phyloP scores from a whole-genome alignment of 2,113 vertebrate species.

The Dasypus novemcinctus region DNA sequence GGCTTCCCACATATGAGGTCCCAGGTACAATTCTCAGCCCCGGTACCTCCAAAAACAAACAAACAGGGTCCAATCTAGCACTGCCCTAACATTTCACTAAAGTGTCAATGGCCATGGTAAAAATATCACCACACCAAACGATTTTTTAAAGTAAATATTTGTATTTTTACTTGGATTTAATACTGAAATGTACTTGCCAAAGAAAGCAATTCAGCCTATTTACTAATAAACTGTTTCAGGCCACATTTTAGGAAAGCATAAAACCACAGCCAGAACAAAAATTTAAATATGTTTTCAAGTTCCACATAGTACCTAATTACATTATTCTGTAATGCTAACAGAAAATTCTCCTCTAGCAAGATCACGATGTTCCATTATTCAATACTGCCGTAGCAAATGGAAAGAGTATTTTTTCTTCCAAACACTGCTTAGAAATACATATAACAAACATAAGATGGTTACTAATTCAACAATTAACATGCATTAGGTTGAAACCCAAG shows the following conservation, averaged over 20 bases:
- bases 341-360: constrained; percentile 50
- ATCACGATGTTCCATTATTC: constrained; percentile 53
- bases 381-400: not conserved
- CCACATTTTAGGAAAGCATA: constrained; percentile 70
- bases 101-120: constrained; percentile 65
- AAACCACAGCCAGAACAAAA: constrained; percentile 67
- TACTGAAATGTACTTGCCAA: constrained; percentile 76
- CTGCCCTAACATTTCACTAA: constrained; percentile 58
- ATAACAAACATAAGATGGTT: not conserved
- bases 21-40: too few species aligned
- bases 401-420: constrained; percentile 59
- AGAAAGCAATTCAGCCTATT: constrained; percentile 74
- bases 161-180: constrained; percentile 76
- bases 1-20: too few species aligned
- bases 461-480: constrained; percentile 61
- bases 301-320: constrained; percentile 45
- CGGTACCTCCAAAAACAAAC: too few species aligned
- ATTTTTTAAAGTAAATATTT: constrained; percentile 76
- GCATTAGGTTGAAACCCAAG: constrained; percentile 60
- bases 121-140: constrained; percentile 73
- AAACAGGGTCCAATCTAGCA: constrained; percentile 50
- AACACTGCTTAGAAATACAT: constrained; percentile 13
- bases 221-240: constrained; percentile 68
- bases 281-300: constrained; percentile 61
- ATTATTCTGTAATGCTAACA: constrained; percentile 56